Evolutionary conservation across 2,113 vertebrate species (phyloP), one percentile per base, ranked within the genome.

Genomic region (Oryzias woworae): DNA sequence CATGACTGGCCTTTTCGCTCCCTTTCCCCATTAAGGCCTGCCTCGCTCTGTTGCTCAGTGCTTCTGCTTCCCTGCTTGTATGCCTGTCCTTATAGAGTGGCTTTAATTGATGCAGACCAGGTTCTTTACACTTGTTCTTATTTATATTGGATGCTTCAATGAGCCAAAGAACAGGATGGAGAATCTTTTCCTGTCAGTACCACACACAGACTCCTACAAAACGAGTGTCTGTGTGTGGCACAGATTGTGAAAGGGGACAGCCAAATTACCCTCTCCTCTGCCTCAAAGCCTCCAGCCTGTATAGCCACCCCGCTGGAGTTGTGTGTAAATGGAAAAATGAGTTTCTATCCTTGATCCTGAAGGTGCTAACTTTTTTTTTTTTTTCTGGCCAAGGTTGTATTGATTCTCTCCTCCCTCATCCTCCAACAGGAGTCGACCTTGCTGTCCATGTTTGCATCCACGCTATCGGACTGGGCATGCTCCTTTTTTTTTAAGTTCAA

Each of bases 101-200:
- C 67, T 81, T 74, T 86, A 79, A 89, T 83, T 80, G 71, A 74
- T 66, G 58, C 63, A 74, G 48, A 70, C 55, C 75, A 75, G 74
- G 28, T 67, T 71, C 65, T 69, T 75, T 78, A 75, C 63, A 77
- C 59, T 72, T 55, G 45, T 26, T 71, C 73, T 81, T 81, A 79
- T 80, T 86, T 81, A 58, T 68, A 71, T 42, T 58, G 54, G 52
- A 68, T 1, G 62, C 76, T 70, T 74, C 68, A 73, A 22, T 74
- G 78, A 80, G 64, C 68, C 42, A 45, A 63, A 56, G 53, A 67
- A 66, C 50, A 61, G 47, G 60, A 73, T 65, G 56, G 67, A 63
- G 60, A 70, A 66, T 64, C 14, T 28, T 62, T 71, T 47, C 17
- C 51, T 50, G 3, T 75, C 52, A 55, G 2, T 66, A 50, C 24